phyloP scores from a whole-genome alignment of 2,888 invertebrate species.

The Tachina lurida region DNA sequence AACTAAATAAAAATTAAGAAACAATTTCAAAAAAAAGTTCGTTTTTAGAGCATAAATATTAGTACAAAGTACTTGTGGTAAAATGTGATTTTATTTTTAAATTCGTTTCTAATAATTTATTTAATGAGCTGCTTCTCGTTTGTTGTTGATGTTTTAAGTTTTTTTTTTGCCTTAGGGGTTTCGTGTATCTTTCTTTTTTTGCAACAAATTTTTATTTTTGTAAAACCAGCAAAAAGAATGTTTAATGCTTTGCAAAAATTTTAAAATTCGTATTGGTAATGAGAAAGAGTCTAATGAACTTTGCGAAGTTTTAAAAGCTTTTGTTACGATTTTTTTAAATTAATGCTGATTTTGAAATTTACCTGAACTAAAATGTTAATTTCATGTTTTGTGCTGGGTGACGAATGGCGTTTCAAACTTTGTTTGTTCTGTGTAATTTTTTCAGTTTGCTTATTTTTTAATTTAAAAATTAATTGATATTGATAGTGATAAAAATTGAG shows the following conservation, averaged over 20 bases:
- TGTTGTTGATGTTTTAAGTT: not conserved
- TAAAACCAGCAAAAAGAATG: not conserved
- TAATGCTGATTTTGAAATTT: constrained; percentile 14
- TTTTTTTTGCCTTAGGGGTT: constrained; percentile 4
- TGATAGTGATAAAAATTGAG: constrained; percentile 25
- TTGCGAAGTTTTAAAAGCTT: constrained; percentile 1
- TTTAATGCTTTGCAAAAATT: constrained; percentile 22
- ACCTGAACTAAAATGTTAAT: constrained; percentile 18
- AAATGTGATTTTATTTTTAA: not conserved
- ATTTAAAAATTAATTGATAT: constrained; percentile 1
- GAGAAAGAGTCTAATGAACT: constrained; percentile 49
- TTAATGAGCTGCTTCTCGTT: constrained; percentile 4
- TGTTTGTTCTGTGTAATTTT: constrained; percentile 6
- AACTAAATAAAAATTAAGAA: constrained; percentile 28
- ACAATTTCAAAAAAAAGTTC: constrained; percentile 5
- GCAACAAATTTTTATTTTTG: not conserved
- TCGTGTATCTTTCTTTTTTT: not conserved
- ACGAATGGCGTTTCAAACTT: not conserved
- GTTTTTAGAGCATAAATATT: constrained; percentile 56
- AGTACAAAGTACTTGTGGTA: constrained; percentile 39
- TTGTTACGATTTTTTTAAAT: not conserved
- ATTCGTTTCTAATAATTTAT: constrained; percentile 16
- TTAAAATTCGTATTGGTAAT: constrained; percentile 28
- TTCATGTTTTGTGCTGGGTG: not conserved
- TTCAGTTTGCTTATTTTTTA: not conserved